Evolutionary conservation across 53 echinoderm and acorn worm genomes (phyloP), one percentile per base, ranked within the genome.

Genomic region (Holothuria leucospilota): DNA sequence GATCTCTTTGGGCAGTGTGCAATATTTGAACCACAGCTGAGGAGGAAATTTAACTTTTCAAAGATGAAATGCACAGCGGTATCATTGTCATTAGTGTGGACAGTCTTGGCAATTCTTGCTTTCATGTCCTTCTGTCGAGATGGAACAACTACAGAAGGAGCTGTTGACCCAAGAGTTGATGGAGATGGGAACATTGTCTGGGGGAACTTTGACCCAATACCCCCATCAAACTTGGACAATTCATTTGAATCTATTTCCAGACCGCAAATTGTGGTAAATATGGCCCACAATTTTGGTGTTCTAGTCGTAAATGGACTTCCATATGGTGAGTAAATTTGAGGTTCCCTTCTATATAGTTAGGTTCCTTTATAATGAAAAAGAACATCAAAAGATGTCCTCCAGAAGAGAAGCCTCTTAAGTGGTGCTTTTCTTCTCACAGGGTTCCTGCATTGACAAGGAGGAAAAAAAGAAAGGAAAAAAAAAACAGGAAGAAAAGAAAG

Each of bases 191-290:
- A 30, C 75, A 75, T 75, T 51, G 28, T 51, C 14, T 75, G 75
- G 75, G 75, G 75, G 10, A 21, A 38, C 18, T 75, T 75, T 75
- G 75, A 75, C 26, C 75, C 75, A 49, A 75, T 75, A 49, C 23
- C 20, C 10, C n/a, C 49, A 20, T 20, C 51, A 20, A 75, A 46
- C 21, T 75, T 75, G 75, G 12, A 75, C 12, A 46, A 23, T 23
- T 46, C 51, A 29, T 75, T 75, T 39, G 75, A 75, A 15, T 49
- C 49, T 23, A 24, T 75, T n/a, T 13, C 39, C 14, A 46, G 52
- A n/a, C 75, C 75, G 0, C 25, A 75, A 15, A 53, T 75, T 26
- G 24, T 75, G 51, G 49, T n/a, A 29, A 41, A 75, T 75, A 75
- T 52, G 75, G 34, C 75, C 5, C 75, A 49, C 25, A 52, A 52